Evolutionary conservation across 2,797 vertebrate species (phyloP), one percentile per base, ranked within the genome.

Genomic region (Coreius guichenoti): DNA sequence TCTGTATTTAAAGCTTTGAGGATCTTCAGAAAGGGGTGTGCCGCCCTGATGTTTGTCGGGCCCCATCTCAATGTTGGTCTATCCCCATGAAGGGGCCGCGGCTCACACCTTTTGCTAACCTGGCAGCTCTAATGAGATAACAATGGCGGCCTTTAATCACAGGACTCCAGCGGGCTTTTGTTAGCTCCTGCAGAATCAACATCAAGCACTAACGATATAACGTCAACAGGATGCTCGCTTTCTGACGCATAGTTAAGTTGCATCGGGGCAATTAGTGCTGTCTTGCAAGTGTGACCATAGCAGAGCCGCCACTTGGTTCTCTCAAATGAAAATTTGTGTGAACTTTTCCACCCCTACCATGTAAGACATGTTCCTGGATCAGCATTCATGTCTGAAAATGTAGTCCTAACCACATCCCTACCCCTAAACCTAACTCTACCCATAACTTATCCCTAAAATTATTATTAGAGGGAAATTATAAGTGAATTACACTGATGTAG

Each of bases 51-150:
- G 91, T 89, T 91, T 85, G 91, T 89, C 81, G 87, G 69, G 68
- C 72, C 80, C 74, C 67, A 84, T 86, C 81, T 82, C 56, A 82
- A 3, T 78, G 63, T 86, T 72, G 75, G 61, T 82, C 91, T 90
- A 89, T 93, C 89, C 87, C 29, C 70, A 70, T 70, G 76, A 84
- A 85, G 84, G 51, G 87, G 88, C 91, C 88, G 88, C 86, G 87
- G 88, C 86, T 92, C 92, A 92, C 93, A 94, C 93, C 93, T 91
- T 91, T 90, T 92, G 87, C 84, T 91, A 90, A 90, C 90, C 91
- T 89, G 88, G 89, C 87, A 89, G 83, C 84, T 86, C 80, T 86
- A 89, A 94, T 93, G 91, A 93, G 92, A 92, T 86, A 89, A 92
- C 92, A 90, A 92, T 92, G 91, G 91, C 87, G 69, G 56, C 76